Evolutionary conservation across 1,140 invertebrate species (phyloP).

Genomic region (Monomorium pharaonis): DNA sequence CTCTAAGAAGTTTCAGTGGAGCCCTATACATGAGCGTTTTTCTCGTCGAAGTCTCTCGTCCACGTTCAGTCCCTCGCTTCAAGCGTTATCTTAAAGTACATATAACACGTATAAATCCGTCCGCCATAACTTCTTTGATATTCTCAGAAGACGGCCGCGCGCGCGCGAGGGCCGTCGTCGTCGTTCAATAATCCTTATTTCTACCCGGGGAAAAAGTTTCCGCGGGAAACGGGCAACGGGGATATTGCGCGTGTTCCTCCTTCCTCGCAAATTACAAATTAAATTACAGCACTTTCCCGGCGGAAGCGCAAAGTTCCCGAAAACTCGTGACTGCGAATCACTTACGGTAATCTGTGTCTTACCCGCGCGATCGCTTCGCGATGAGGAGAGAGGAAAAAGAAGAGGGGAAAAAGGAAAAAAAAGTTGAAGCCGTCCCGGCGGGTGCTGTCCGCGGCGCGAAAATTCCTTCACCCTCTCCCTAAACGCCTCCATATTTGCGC

Average conservation of each 20-base stretch:
- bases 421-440: no score
- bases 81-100: constrained; percentile 48
- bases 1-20: constrained; percentile 51
- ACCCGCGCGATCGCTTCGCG: not conserved
- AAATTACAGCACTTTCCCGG: constrained; percentile 17
- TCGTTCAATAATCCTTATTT: constrained; percentile 54
- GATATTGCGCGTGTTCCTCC: constrained; percentile 7
- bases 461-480: not conserved
- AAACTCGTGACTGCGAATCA: constrained; percentile 32
- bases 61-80: constrained; percentile 6
- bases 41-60: constrained; percentile 15
- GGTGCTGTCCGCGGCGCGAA: not conserved
- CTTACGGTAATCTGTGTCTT: constrained; percentile 4
- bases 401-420: no score
- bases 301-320: constrained; percentile 22
- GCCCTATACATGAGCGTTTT: constrained; percentile 41
- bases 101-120: constrained; percentile 50
- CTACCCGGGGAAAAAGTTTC: constrained; percentile 25
- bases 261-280: constrained; percentile 36
- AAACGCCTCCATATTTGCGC: constrained; percentile 14
- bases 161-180: constrained; percentile 18
- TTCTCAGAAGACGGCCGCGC: constrained; percentile 27
- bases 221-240: not conserved
- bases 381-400: not conserved
- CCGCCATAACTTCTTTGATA: constrained; percentile 55